phyloP scores from a whole-genome alignment of 2,888 invertebrate genomes.

The Acronicta aceris region DNA sequence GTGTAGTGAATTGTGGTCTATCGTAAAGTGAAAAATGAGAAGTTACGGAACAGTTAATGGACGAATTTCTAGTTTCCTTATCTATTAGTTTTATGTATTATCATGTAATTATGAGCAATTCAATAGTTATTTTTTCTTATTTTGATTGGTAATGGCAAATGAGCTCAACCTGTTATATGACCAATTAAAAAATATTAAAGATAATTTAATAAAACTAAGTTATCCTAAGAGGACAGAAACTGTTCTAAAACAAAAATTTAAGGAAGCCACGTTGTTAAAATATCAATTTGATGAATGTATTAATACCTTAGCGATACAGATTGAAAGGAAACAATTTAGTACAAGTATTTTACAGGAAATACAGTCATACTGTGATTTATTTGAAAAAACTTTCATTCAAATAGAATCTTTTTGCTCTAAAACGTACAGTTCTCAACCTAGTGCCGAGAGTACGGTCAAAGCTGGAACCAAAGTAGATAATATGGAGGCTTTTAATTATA shows the following conservation, averaged over 20 bases:
- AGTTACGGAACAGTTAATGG: background rate
- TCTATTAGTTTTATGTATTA: background rate
- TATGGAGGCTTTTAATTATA: conserved; percentile 1
- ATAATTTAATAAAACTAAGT: conserved; percentile 1
- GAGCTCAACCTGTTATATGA: background rate
- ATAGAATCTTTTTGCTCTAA: background rate
- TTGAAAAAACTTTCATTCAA: background rate
- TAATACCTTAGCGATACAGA: background rate
- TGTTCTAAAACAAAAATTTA: background rate
- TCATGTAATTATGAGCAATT: background rate
- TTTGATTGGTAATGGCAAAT: conserved; percentile 1
- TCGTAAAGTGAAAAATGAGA: background rate
- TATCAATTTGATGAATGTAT: background rate
- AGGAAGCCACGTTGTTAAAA: background rate
- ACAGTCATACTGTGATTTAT: background rate
- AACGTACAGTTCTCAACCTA: background rate
- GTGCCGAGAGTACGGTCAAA: background rate
- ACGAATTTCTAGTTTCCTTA: background rate
- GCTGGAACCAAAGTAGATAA: background rate
- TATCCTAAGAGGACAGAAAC: background rate
- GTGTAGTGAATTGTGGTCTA: background rate
- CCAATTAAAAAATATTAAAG: background rate
- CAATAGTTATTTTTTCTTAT: background rate
- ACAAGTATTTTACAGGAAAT: background rate
- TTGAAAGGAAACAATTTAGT: background rate